Percentiles rank a stretch among this genome's conserved stretches.
Conservation (phyloP, 2,888 invertebrate genomes). For the Catocala sponsa region DNA sequence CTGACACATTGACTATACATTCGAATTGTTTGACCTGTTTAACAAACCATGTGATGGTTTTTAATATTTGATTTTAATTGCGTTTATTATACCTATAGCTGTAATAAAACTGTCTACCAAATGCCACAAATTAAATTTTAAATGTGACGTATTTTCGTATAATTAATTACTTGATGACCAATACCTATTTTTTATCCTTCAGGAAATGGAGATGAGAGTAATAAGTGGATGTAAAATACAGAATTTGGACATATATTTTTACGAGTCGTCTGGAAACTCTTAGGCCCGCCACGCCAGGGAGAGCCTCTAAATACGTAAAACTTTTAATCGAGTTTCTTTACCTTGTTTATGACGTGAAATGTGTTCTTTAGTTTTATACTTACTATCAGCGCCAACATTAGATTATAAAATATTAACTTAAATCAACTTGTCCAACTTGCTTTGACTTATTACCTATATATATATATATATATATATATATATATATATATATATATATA, state of each 20-base stretch:
- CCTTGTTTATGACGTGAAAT: slow-evolving; percentile 40
- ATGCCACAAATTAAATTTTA: no score
- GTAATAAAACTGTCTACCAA: no score
- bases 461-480: no score
- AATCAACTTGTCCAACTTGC: no score
- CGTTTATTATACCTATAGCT: not conserved
- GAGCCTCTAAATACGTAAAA: slow-evolving; percentile 44
- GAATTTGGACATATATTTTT: slow-evolving; percentile 20
- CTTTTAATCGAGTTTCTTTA: slow-evolving; percentile 51
- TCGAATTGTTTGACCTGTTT: slow-evolving; percentile 59
- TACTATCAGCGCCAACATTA: not conserved
- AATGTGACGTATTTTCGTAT: no score
- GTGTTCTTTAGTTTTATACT: slow-evolving; percentile 24
- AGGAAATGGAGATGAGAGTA: not conserved
- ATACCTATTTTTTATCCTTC: no score
- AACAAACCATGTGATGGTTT: slow-evolving; percentile 45
- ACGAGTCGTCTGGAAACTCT: slow-evolving; percentile 17
- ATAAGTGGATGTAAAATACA: slow-evolving; percentile 21
- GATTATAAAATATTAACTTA: not conserved
- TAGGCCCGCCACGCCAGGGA: slow-evolving; percentile 13
- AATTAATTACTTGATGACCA: no score
- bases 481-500: no score
- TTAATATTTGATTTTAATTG: slow-evolving; percentile 45
- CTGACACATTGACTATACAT: slow-evolving; percentile 75
- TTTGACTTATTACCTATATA: no score